Percentiles rank a stretch among this genome's conserved stretches.
Evolutionary conservation across 2,113 vertebrate species (phyloP).

Genomic region (Rhea pennata): DNA sequence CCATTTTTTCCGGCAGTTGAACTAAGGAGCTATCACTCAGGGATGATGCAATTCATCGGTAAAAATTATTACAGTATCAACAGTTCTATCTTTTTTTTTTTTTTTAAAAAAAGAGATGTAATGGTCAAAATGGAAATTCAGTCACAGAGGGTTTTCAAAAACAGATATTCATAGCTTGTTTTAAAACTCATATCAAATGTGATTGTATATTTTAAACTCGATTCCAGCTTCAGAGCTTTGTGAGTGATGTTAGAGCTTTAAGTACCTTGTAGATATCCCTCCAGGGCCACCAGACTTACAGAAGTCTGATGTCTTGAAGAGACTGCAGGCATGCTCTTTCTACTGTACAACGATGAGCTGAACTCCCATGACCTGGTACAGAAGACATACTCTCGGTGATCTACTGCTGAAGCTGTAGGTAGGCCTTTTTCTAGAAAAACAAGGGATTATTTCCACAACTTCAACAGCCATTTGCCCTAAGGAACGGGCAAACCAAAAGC

Average conservation of each 20-base stretch:
- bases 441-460: conserved; percentile 63
- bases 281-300: conserved; percentile 60
- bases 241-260: conserved; percentile 31
- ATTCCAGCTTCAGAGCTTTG: neutral
- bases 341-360: conserved; percentile 61
- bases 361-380: conserved; percentile 71
- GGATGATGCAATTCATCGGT: conserved; percentile 36
- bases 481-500: conserved; percentile 64
- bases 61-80: conserved; percentile 30
- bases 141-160: neutral
- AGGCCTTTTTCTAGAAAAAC: conserved; percentile 65
- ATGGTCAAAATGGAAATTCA: neutral
- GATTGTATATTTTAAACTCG: conserved; percentile 11
- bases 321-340: conserved; percentile 66
- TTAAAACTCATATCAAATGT: neutral
- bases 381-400: conserved; percentile 61
- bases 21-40: conserved; percentile 38
- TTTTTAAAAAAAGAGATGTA: neutral
- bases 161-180: neutral
- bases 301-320: conserved; percentile 67
- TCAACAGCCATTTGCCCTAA: conserved; percentile 54
- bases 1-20: conserved; percentile 16
- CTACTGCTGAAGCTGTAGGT: conserved; percentile 54
- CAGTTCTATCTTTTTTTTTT: neutral
- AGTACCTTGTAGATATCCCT: conserved; percentile 53